Percentiles rank a stretch among this genome's conserved stretches.
Evolutionary conservation across 2,113 vertebrate genomes (phyloP).

Genomic region (Panthera uncia): DNA sequence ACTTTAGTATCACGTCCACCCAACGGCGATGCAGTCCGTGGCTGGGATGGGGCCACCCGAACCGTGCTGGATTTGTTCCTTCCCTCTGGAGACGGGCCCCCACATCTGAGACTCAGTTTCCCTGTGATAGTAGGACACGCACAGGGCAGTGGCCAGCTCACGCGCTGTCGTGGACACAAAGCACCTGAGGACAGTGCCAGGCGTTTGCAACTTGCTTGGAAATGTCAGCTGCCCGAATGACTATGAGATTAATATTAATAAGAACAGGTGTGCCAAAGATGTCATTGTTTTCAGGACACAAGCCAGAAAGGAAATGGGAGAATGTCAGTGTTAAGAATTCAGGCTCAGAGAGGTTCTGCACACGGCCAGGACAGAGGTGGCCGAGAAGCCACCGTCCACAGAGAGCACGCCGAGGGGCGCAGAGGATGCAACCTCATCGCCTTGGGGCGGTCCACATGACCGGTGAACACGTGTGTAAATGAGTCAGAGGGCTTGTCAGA

Average conservation of each 20-base stretch:
- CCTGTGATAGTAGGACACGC: accelerated
- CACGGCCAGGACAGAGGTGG: not conserved
- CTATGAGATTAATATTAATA: not conserved
- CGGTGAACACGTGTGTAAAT: not conserved
- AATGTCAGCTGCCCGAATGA: not conserved
- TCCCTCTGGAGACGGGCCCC: not conserved
- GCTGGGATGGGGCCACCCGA: not conserved
- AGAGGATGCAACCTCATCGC: not conserved
- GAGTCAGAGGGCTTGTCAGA: not conserved
- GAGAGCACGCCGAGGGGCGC: not conserved
- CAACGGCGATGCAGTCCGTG: not conserved
- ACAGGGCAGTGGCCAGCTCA: not conserved
- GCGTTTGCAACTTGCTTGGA: not conserved
- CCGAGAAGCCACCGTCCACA: accelerated
- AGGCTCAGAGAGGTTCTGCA: not conserved
- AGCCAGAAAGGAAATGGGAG: not conserved
- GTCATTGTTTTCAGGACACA: not conserved
- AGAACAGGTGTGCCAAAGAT: not conserved
- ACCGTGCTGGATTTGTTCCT: not conserved
- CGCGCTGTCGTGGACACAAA: not conserved
- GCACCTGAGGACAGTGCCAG: not conserved
- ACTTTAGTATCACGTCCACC: accelerated
- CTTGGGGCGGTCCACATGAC: accelerated
- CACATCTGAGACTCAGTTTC: not conserved
- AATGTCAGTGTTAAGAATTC: not conserved